Conservation (phyloP, 2,113 vertebrate species). For the Nibea albiflora region DNA sequence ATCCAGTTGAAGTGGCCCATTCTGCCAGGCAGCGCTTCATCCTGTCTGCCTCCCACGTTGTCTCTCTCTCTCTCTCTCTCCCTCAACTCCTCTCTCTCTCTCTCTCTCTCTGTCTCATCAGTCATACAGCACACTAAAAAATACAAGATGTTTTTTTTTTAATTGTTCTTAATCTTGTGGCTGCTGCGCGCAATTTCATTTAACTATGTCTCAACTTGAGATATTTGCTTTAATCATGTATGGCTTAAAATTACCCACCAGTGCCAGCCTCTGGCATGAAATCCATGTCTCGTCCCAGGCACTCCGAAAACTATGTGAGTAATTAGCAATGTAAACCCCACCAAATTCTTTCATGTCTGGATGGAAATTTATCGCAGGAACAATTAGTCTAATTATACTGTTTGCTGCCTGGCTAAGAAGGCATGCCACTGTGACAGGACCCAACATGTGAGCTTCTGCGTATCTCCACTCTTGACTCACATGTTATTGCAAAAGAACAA, state of each 20-base stretch:
- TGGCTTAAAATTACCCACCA: conserved; percentile 64
- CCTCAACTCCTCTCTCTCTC: no score
- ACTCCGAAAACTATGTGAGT: conserved; percentile 58
- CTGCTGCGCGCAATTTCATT: conserved; percentile 59
- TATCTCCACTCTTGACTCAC: conserved; percentile 53
- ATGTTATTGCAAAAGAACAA: conserved; percentile 60
- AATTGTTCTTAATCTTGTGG: conserved; percentile 38
- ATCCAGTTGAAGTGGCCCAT: conserved; percentile 51
- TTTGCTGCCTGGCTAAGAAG: conserved; percentile 55
- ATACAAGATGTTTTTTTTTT: conserved; percentile 15
- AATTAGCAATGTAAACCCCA: conserved; percentile 72
- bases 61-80: not conserved
- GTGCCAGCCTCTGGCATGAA: conserved; percentile 46
- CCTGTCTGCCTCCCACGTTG: conserved; percentile 39
- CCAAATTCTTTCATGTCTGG: conserved; percentile 81
- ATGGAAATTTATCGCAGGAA: conserved; percentile 79
- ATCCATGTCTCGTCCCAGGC: conserved; percentile 45
- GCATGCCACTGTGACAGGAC: conserved; percentile 65
- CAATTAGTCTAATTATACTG: conserved; percentile 80
- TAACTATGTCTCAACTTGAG: conserved; percentile 55
- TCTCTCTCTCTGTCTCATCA: conserved; percentile 8
- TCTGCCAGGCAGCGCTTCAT: conserved; percentile 33
- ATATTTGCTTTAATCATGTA: conserved; percentile 60
- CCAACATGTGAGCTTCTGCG: conserved; percentile 61
- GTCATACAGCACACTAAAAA: conserved; percentile 30